phyloP scores from a whole-genome alignment of 2,113 vertebrate species.

The Chaetorhynchus papuensis region DNA sequence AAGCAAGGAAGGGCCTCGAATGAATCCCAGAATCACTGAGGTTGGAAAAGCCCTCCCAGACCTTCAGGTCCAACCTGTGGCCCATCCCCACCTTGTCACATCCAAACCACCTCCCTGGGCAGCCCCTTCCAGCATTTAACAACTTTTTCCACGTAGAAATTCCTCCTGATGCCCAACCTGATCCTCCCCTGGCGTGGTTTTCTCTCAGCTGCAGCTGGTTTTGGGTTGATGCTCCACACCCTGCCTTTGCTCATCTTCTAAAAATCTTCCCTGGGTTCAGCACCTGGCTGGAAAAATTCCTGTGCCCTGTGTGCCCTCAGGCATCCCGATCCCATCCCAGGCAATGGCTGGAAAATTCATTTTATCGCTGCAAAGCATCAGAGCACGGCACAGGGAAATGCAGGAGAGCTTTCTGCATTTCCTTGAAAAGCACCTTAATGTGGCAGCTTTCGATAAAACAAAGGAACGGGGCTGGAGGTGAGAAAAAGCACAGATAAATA shows the following conservation, averaged over 20 bases:
- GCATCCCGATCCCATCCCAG: fast-evolving
- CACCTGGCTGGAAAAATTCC: background rate
- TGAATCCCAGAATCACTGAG: background rate
- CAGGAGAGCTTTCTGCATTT: background rate
- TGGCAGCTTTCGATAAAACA: background rate
- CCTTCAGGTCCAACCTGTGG: background rate
- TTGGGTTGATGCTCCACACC: background rate
- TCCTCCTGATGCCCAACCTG: background rate
- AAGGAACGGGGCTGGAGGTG: background rate
- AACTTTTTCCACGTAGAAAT: background rate
- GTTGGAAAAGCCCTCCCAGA: background rate
- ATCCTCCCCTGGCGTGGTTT: no score
- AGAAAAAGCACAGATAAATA: background rate
- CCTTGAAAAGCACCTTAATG: background rate
- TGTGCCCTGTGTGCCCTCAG: fast-evolving
- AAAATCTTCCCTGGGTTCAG: background rate
- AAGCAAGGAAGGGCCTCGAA: background rate
- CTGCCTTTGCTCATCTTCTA: background rate
- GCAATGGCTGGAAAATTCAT: background rate
- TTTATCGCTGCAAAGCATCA: background rate
- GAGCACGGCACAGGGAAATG: background rate
- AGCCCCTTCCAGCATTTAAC: background rate
- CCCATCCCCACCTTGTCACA: background rate
- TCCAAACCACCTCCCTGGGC: background rate
- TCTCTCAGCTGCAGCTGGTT: background rate